Base-by-base conservation (phyloP, 2,888 invertebrate species). In the Oxytorus armatus region DNA sequence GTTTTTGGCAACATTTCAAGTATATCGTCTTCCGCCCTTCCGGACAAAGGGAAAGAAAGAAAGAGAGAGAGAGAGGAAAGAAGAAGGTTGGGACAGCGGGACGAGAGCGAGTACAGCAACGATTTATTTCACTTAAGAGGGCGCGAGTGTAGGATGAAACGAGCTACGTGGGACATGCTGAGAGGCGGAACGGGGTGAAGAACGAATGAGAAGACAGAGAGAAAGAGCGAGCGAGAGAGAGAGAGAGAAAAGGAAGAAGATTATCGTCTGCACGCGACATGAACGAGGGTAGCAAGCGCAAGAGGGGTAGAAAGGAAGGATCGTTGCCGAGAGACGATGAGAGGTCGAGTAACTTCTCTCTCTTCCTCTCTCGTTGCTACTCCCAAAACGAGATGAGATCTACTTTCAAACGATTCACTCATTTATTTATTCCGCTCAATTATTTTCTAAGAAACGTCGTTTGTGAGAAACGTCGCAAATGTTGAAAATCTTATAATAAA, bases 1-100 rank as follows among this genome's bases (percentile, higher is more conserved):
- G 83, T 82, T 84, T 84, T 82, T 84, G 83, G 82, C 83, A 84
- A 83, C 77, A 73, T 81, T 83, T 84, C 83, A 83, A 84, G 79
- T 84, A 82, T 82, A 79, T 82, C 65, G 69, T 61, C 70, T 51
- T 77, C 42, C 61, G 21, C 14, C 18, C 53, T 72, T 25, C 21
- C 70, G 25, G 49, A 18, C 25, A 73, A 51, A 44, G 55, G 61
- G 51, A 42, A 18, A 44, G 57, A 55, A n/a, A 16, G 21, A 36
- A 16, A 42, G 25, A 18, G 44, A 29, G 57, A 55, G 57, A 75
- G 63, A 49, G 57, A 29, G 49, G 66, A 39, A 59, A 16, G 36
- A 25, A 42, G 42, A 53, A 53, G 42, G 42, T 11, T 39, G 73
- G 55, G 55, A 69, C 55, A 69, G 42, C 21, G 61, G 59, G 72